Percentiles rank a stretch among this genome's conserved stretches.
Evolutionary conservation across 2,797 vertebrate species (phyloP).

Genomic region (Brotula barbata): DNA sequence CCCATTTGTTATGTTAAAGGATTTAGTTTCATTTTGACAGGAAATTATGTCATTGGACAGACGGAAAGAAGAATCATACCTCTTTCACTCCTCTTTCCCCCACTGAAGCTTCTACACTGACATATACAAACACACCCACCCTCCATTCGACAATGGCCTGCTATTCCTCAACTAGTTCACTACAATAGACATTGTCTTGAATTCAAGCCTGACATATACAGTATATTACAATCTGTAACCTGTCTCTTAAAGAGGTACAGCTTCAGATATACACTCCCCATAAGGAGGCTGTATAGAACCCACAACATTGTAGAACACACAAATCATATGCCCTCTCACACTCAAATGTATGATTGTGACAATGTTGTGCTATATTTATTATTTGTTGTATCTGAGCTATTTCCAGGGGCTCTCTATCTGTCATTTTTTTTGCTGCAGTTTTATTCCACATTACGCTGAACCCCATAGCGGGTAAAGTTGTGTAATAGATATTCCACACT

Average conservation of each 20-base stretch:
- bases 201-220: constrained; percentile 10
- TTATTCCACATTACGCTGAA: constrained; percentile 69
- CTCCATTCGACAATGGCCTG: too few species aligned
- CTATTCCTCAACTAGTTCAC: constrained; percentile 19
- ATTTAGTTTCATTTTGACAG: constrained; percentile 70
- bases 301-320: background rate
- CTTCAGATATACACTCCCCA: constrained; percentile 17
- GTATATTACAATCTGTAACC: constrained; percentile 16
- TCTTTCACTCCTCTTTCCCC: constrained; percentile 48
- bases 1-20: constrained; percentile 68
- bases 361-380: constrained; percentile 25
- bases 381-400: constrained; percentile 51
- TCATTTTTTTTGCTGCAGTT: constrained; percentile 53
- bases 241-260: background rate
- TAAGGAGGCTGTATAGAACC: constrained; percentile 11
- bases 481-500: constrained; percentile 73
- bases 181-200: constrained; percentile 14
- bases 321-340: constrained; percentile 1
- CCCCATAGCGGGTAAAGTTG: constrained; percentile 62
- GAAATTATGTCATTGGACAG: constrained; percentile 69
- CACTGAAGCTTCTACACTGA: constrained; percentile 27
- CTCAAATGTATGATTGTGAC: too few species aligned
- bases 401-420: constrained; percentile 50
- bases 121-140: background rate
- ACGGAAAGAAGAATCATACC: constrained; percentile 41